Conservation (phyloP, 1,140 invertebrate species). For the Branchinecta lynchi region DNA sequence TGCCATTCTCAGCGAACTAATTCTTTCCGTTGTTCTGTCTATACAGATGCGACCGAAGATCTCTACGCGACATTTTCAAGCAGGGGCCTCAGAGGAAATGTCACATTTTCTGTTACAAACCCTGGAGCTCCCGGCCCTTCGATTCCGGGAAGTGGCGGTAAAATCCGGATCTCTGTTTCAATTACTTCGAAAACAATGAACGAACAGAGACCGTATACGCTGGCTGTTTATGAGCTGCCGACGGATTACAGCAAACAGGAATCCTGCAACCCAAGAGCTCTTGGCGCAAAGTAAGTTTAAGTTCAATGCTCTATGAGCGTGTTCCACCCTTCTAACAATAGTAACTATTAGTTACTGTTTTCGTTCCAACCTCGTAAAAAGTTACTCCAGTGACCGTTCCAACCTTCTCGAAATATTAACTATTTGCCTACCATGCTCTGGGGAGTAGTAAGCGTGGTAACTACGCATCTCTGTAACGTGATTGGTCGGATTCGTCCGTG, state of each 20-base stretch:
- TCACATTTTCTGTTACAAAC: not conserved
- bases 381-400: too few relatives aligned
- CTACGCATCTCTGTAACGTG: too few relatives aligned
- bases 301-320: too few relatives aligned
- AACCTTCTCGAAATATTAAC: too few relatives aligned
- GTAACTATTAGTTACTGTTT: too few relatives aligned
- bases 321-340: too few relatives aligned
- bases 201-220: not conserved
- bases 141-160: not conserved
- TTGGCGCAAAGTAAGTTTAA: not conserved
- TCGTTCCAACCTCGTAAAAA: too few relatives aligned
- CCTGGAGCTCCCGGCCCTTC: not conserved
- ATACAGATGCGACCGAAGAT: not conserved
- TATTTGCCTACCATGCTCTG: too few relatives aligned
- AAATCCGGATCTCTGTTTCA: not conserved
- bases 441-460: too few relatives aligned
- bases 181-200: not conserved
- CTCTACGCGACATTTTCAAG: not conserved
- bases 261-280: not conserved
- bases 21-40: not conserved
- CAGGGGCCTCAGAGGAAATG: not conserved
- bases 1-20: too few relatives aligned
- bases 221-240: not conserved
- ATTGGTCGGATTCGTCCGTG: too few relatives aligned
- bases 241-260: conserved; percentile 4